Base-by-base conservation (phyloP, 2,888 invertebrate genomes). In the Linhomoeus sp. region DNA sequence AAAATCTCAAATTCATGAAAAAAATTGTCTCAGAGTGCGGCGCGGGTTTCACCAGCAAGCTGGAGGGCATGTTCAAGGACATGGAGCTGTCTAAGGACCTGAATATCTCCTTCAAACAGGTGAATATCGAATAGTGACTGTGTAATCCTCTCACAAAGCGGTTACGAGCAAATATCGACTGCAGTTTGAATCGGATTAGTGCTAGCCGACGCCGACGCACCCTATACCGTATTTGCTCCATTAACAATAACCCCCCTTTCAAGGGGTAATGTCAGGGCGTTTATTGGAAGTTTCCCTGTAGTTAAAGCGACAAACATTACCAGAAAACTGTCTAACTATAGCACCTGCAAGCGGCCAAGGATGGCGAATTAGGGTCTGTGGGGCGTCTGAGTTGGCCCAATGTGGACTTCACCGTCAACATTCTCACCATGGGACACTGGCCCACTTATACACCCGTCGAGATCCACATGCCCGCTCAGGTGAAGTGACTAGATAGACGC, bases 51-150 rank as follows among this genome's bases (percentile, higher is more conserved):
- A 99, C 97, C 0, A 87, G 87, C 50, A 97, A 97, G 67, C 71
- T 99, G 17, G 97, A 99, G 67, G 94, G 94, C 59, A 97, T 97
- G 97, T 99, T 97, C 67, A 97, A 94, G 67, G 97, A 97, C 59
- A 97, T 97, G 92, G 97, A 97, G 67, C 72, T 94, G 35, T 92
- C 90, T 50, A 58, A 56, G 26, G 94, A 97, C 65, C 82, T 94
- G 53, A 90, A 87, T 70, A 78, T 82, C 54, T 82, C 86, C 17
- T 97, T 92, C 70, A 90, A 83, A 68, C 88, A 90, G 75, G 82
- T 83, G 59, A 57, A 5, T 12, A 29, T 29, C 12, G 7, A 12
- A 29, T 9, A 29, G 29, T 29, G n/a, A n/a, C n/a, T n/a, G n/a
- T n/a, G n/a, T n/a, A n/a, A n/a, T n/a, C n/a, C n/a, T n/a, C n/a